These are phyloP conservation scores for Amyelois transitella DNA, from an alignment of 1,140 invertebrate species.

Conservation along the genomic window DNA sequence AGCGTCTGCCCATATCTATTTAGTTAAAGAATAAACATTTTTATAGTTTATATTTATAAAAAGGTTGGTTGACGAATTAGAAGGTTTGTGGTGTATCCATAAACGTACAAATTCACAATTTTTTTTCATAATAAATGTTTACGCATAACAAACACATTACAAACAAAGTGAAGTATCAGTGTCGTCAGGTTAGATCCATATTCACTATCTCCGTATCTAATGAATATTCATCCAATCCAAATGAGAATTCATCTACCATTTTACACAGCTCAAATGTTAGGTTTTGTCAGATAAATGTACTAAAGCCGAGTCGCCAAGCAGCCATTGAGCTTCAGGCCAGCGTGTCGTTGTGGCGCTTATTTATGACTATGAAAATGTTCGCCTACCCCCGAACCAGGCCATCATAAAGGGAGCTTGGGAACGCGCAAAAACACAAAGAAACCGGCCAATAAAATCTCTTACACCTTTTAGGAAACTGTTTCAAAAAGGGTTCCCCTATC, in stretches of 20 bases:
- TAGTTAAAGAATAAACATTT: too few relatives aligned
- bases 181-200: background rate
- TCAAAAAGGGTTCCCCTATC: slow-evolving; percentile 24
- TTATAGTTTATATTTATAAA: too few relatives aligned
- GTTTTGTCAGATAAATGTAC: background rate
- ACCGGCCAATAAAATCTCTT: slow-evolving; percentile 19
- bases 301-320: background rate
- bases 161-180: too few relatives aligned
- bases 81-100: too few relatives aligned
- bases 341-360: background rate
- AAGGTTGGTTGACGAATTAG: too few relatives aligned
- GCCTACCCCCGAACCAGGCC: background rate
- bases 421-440: background rate
- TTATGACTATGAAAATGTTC: background rate
- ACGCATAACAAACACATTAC: too few relatives aligned
- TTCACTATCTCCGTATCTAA: background rate
- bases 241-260: background rate
- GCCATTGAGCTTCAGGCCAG: background rate
- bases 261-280: background rate
- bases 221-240: background rate
- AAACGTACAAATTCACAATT: too few relatives aligned
- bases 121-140: too few relatives aligned
- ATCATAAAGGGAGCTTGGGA: background rate
- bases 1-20: slow-evolving; percentile 13
- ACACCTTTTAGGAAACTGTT: slow-evolving; percentile 13